A percentile compares a stretch with the other conserved stretches of the same genome.
Evolutionary conservation across 2,888 invertebrate species (phyloP).

Genomic region (Pherbina coryleti): DNA sequence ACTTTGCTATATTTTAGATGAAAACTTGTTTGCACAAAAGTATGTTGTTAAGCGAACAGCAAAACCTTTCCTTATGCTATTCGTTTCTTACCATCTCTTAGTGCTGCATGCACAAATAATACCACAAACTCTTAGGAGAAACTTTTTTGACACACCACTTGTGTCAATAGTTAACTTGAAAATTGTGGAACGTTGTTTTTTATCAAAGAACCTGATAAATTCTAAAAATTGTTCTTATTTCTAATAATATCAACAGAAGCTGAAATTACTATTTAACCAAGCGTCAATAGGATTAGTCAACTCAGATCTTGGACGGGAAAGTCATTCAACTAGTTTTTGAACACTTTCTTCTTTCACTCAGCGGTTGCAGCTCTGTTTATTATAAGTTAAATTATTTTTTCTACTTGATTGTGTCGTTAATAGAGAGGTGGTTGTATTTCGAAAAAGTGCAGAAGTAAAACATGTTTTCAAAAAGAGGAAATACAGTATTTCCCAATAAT

Average conservation of each 20-base stretch:
- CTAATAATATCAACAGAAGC: neutral
- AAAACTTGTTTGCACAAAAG: neutral
- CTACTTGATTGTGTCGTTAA: too few species aligned
- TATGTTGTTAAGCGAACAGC: neutral
- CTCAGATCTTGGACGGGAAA: slow-evolving; percentile 57
- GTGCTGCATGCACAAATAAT: neutral
- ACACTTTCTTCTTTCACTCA: slow-evolving; percentile 36
- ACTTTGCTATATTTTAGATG: neutral
- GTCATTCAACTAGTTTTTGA: slow-evolving; percentile 46
- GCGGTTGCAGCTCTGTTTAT: slow-evolving; percentile 7
- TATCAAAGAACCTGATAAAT: neutral
- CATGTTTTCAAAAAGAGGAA: slow-evolving; percentile 63
- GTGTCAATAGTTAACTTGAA: slow-evolving; percentile 16
- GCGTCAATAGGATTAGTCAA: slow-evolving; percentile 56
- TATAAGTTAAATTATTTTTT: too few species aligned
- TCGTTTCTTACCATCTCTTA: neutral
- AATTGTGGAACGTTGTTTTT: slow-evolving; percentile 1
- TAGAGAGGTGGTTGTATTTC: too few species aligned
- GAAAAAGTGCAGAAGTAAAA: slow-evolving; percentile 6
- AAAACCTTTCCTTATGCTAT: neutral
- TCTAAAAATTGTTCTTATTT: neutral
- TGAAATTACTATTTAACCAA: slow-evolving; percentile 17
- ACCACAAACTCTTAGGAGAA: neutral
- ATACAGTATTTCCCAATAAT: slow-evolving; percentile 50
- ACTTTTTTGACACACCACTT: slow-evolving; percentile 5